These are phyloP conservation scores for Orthonyx spaldingii DNA, from an alignment of 2,113 vertebrate species.

Conservation along the genomic window DNA sequence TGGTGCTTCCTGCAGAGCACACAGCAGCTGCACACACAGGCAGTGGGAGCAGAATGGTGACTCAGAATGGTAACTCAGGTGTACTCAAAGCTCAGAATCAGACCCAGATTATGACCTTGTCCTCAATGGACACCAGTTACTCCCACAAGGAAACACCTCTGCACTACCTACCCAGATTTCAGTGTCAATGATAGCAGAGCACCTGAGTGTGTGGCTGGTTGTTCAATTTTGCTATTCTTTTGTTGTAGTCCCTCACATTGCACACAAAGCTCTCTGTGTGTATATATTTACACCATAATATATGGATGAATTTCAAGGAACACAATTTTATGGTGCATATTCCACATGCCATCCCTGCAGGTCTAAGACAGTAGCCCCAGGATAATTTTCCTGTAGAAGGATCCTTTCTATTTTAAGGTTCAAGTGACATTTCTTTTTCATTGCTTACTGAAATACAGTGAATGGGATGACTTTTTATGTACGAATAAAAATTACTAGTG, in stretches of 20 bases:
- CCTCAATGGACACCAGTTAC: not conserved
- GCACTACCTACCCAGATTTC: not conserved
- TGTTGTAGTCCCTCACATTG: not conserved
- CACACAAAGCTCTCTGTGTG: not conserved
- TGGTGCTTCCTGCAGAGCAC: not conserved
- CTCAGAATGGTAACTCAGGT: too few relatives aligned
- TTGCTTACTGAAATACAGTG: not conserved
- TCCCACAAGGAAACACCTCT: not conserved
- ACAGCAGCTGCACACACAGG: not conserved
- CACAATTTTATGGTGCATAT: not conserved
- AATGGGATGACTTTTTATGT: not conserved
- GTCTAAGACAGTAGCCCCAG: not conserved
- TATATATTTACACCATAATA: not conserved
- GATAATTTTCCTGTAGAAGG: not conserved
- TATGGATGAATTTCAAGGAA: not conserved
- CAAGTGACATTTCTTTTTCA: not conserved
- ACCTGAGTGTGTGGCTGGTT: not conserved
- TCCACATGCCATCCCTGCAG: not conserved
- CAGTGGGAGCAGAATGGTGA: fast-evolving
- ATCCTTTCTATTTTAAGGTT: not conserved
- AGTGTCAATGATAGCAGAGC: not conserved
- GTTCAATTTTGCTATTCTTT: not conserved
- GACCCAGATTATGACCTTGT: not conserved
- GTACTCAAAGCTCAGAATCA: not conserved
- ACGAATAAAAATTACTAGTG: not conserved